Percentiles rank a stretch among this genome's conserved stretches.
phyloP scores from a whole-genome alignment of 2,797 vertebrate species.

The Arnoldichthys spilopterus region DNA sequence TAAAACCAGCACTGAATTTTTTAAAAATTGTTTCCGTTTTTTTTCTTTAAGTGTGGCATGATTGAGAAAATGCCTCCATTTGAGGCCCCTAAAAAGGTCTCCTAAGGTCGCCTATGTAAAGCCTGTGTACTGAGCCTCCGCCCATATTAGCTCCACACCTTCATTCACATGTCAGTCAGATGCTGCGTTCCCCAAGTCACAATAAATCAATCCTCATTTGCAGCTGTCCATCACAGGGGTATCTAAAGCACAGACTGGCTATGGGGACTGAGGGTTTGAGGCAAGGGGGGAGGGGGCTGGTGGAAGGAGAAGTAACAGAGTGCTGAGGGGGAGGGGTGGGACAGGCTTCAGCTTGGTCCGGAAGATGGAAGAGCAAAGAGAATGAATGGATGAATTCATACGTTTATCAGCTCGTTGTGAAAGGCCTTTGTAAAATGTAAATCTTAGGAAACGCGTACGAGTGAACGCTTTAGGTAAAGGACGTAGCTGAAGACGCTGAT shows the following conservation, averaged over 20 bases:
- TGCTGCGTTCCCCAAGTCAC: slow-evolving; percentile 31
- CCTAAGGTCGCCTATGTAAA: background rate
- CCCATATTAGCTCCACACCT: background rate
- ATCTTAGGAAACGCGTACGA: background rate
- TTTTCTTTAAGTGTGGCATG: slow-evolving; percentile 49
- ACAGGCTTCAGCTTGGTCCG: slow-evolving; percentile 11
- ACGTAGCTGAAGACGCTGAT: background rate
- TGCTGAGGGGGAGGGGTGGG: slow-evolving; percentile 25
- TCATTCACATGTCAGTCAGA: slow-evolving; percentile 43
- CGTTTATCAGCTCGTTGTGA: background rate
- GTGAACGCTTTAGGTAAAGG: background rate
- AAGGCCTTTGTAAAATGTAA: background rate
- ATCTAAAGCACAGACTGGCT: background rate
- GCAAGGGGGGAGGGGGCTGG: slow-evolving; percentile 40
- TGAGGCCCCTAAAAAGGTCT: background rate
- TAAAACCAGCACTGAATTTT: slow-evolving; percentile 2
- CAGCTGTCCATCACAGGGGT: slow-evolving; percentile 52
- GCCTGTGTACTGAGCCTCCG: background rate
- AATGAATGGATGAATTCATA: slow-evolving; percentile 32
- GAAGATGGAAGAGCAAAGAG: slow-evolving; percentile 15
- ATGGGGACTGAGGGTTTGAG: slow-evolving; percentile 39
- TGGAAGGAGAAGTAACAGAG: slow-evolving; percentile 28
- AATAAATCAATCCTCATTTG: slow-evolving; percentile 55
- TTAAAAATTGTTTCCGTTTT: slow-evolving; percentile 9
- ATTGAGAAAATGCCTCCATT: background rate